Percentiles rank a stretch among this genome's conserved stretches.
Evolutionary conservation across 2,797 vertebrate genomes (phyloP).

Genomic region (Mycteria americana): DNA sequence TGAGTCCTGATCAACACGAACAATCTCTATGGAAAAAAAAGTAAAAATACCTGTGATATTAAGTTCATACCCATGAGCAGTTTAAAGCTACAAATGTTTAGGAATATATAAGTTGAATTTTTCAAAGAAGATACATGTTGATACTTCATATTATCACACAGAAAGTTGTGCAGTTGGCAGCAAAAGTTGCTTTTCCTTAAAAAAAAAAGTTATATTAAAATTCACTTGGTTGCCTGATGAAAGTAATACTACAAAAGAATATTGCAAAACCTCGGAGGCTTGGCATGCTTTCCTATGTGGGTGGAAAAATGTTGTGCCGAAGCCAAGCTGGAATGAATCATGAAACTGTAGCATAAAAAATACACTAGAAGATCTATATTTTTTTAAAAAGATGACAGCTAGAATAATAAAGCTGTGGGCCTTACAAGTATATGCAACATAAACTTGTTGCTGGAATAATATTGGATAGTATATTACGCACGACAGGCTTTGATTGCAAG

Average conservation of each 20-base stretch:
- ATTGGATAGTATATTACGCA: not conserved
- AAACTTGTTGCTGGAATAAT: constrained; percentile 16
- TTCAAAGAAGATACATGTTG: constrained; percentile 59
- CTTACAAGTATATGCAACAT: not conserved
- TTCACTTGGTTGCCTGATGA: constrained; percentile 79
- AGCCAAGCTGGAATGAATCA: constrained; percentile 77
- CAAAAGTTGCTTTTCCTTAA: constrained; percentile 49
- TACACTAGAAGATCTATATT: constrained; percentile 41
- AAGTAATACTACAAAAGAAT: constrained; percentile 80
- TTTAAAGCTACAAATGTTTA: constrained; percentile 23
- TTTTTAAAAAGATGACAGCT: constrained; percentile 12
- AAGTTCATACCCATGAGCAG: not conserved
- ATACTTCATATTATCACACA: constrained; percentile 63
- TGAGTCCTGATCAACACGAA: not conserved
- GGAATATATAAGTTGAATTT: constrained; percentile 27
- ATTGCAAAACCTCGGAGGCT: constrained; percentile 79
- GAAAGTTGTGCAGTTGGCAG: constrained; percentile 65
- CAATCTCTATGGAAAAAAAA: not conserved
- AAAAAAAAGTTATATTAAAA: constrained; percentile 72
- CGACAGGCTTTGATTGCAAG: not conserved
- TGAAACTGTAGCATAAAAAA: constrained; percentile 73
- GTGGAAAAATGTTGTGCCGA: constrained; percentile 74
- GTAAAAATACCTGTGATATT: not conserved
- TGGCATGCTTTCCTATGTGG: constrained; percentile 76
- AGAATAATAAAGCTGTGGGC: constrained; percentile 50